phyloP scores from a whole-genome alignment of 2,888 invertebrate genomes.

The Temnothorax unifasciatus region DNA sequence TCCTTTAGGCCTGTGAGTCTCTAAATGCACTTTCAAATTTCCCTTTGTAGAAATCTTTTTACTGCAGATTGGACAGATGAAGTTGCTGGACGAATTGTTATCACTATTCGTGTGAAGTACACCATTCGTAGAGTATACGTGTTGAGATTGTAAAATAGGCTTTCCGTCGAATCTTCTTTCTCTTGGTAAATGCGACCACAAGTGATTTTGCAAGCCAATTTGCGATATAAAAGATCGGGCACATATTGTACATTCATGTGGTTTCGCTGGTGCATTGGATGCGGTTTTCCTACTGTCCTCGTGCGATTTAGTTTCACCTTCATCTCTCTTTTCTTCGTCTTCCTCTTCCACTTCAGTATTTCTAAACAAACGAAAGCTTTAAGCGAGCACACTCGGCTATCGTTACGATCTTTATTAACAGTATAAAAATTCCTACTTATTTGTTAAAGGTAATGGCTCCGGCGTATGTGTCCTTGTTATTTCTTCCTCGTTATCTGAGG shows the following conservation, averaged over 20 bases:
- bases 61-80: conserved; percentile 89
- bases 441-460: conserved; percentile 72
- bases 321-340: conserved; percentile 68
- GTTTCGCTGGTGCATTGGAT: conserved; percentile 82
- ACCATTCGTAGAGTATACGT: conserved; percentile 82
- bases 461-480: conserved; percentile 68
- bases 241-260: conserved; percentile 88
- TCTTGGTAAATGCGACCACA: conserved; percentile 88
- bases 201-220: conserved; percentile 89
- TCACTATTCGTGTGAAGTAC: conserved; percentile 82
- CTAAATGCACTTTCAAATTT: conserved; percentile 89
- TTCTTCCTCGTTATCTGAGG: conserved; percentile 84
- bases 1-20: conserved; percentile 89
- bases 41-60: conserved; percentile 89
- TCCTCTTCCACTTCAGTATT: conserved; percentile 59
- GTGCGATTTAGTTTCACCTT: conserved; percentile 56
- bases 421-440: conserved; percentile 74
- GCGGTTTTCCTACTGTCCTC: conserved; percentile 65
- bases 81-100: conserved; percentile 83
- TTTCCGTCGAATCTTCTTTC: conserved; percentile 82
- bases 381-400: not conserved
- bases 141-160: conserved; percentile 80
- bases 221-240: conserved; percentile 88
- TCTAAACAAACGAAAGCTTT: conserved; percentile 45
- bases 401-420: not conserved